phyloP scores from a whole-genome alignment of 37 sponge, comb jelly and placozoan genomes.

The Beroe forskalii region DNA sequence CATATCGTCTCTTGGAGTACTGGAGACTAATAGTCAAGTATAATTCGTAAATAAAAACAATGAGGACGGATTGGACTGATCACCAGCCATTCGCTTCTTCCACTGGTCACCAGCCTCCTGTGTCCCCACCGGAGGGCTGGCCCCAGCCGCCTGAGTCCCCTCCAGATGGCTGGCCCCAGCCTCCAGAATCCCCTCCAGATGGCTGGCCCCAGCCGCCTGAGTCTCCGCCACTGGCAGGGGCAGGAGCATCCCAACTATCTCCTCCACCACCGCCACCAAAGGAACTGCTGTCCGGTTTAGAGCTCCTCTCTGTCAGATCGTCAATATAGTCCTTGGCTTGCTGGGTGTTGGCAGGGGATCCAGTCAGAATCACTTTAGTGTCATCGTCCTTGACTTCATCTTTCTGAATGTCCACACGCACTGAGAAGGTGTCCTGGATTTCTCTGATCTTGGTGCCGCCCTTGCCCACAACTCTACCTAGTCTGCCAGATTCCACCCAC shows the following conservation, averaged over 20 bases:
- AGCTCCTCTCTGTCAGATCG: conserved; percentile 27
- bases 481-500: conserved; percentile 38
- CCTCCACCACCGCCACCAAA: conserved; percentile 19
- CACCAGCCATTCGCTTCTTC: too few species aligned
- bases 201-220: conserved; percentile 11
- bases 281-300: conserved; percentile 1
- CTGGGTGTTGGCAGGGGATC: background rate
- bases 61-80: too few species aligned
- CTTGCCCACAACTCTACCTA: conserved; percentile 48
- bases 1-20: too few species aligned
- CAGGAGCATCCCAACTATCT: conserved; percentile 1
- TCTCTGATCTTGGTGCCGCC: conserved; percentile 20
- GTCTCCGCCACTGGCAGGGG: background rate
- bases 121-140: background rate
- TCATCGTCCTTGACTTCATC: conserved; percentile 31
- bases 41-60: too few species aligned
- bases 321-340: conserved; percentile 55
- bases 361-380: conserved; percentile 39
- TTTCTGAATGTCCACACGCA: conserved; percentile 29
- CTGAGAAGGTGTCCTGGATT: conserved; percentile 37
- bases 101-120: background rate
- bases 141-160: background rate
- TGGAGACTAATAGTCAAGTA: too few species aligned
- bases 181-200: background rate
- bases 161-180: background rate